Base-by-base conservation (phyloP, 2,888 invertebrate genomes). In the Drosophila buzzatii region DNA sequence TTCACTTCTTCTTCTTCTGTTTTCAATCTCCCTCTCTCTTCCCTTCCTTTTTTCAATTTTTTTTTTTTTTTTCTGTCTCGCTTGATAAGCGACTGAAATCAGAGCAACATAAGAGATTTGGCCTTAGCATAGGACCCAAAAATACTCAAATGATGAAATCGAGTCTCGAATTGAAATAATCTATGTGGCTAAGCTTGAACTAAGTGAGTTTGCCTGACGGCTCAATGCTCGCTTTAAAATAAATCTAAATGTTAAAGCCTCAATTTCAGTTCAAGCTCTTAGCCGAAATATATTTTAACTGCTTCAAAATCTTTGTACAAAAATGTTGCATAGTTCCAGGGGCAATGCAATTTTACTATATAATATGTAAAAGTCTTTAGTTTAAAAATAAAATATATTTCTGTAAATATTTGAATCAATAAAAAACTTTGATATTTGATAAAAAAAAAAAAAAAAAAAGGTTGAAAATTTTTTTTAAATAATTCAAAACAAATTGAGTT, bases 281-380 rank as follows among this genome's bases (percentile, higher is more conserved):
- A 20, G 16, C 12, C 14, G 4, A 16, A 33, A 49, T 33, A 37
- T 20, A 31, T 9, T 18, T 49, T 16, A 12, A n/a, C 2, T 20
- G 7, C 10, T 5, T 0, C 23, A 27, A 31, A 10, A 4, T 23
- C 2, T 1, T 41, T n/a, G 0, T 8, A 20, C 2, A 12, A 44
- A 44, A 56, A 47, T 41, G 44, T 78, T 42, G 82, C 79, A 82
- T 72, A 80, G 9, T 55, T 79, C 41, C n/a, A 64, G 80, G 82
- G 63, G 78, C 76, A 39, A 12, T 2, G 0, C 6, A 3, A 20
- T 44, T 1, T 18, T 4, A 16, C 3, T n/a, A 8, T 9, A n/a
- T n/a, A n/a, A n/a, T n/a, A n/a, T 23, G 3, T 23, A 23, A 23
- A 23, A 23, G 23, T 23, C 3, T 23, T 23, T n/a, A n/a, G n/a